Percentiles rank a stretch among this genome's conserved stretches.
Conservation (phyloP, 2,888 invertebrate species). For the Pocota personata region DNA sequence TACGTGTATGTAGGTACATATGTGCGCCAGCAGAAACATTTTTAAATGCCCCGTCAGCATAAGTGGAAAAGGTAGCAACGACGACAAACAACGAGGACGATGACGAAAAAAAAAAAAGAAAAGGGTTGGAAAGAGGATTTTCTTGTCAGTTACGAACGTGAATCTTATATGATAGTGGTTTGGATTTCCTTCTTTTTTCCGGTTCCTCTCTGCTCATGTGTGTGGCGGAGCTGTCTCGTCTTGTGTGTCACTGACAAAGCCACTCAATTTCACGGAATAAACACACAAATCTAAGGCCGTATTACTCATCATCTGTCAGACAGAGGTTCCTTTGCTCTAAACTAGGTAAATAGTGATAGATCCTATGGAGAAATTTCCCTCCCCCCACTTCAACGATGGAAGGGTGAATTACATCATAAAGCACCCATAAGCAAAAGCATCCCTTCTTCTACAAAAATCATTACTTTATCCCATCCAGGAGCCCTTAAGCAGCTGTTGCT, state of each 20-base stretch:
- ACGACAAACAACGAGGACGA: slow-evolving; percentile 37
- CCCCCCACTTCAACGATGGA: neutral
- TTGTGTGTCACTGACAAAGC: slow-evolving; percentile 61
- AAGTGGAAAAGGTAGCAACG: slow-evolving; percentile 58
- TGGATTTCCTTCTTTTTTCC: neutral
- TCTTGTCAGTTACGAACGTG: slow-evolving; percentile 61
- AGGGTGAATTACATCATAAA: slow-evolving; percentile 42
- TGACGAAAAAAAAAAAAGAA: slow-evolving; percentile 33
- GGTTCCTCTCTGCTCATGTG: neutral
- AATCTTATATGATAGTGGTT: slow-evolving; percentile 36
- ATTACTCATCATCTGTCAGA: slow-evolving; percentile 66
- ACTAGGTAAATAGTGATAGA: slow-evolving; percentile 32
- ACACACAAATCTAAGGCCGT: slow-evolving; percentile 62
- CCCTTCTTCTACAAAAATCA: slow-evolving; percentile 22
- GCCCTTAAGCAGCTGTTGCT: slow-evolving; percentile 73
- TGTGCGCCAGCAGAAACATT: slow-evolving; percentile 43
- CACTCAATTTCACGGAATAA: slow-evolving; percentile 71
- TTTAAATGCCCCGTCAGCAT: slow-evolving; percentile 71
- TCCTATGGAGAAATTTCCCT: neutral
- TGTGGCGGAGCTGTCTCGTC: slow-evolving; percentile 40
- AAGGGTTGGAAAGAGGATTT: slow-evolving; percentile 71
- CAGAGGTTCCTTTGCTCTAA: slow-evolving; percentile 8
- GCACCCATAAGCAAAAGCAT: slow-evolving; percentile 25
- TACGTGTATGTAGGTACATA: slow-evolving; percentile 12
- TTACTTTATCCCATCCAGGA: slow-evolving; percentile 41